Evolutionary conservation across 2,888 invertebrate species (phyloP).

Genomic region (Sepiola atlantica): DNA sequence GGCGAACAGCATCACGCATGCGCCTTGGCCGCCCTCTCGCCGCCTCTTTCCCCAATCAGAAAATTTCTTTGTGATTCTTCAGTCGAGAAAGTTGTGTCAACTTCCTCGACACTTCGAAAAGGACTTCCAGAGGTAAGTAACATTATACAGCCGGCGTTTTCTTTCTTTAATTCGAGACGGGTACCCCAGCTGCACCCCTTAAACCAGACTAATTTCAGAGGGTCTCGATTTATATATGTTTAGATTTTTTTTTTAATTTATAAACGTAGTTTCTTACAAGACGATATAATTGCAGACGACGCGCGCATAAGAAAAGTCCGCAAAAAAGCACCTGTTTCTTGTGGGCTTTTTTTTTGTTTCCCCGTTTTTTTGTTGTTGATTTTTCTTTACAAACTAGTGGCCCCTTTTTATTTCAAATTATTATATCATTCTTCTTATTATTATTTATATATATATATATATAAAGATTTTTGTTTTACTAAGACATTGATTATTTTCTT

Average conservation of each 20-base stretch:
- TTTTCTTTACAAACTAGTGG: not conserved
- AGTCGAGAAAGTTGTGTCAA: slow-evolving; percentile 37
- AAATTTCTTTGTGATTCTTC: slow-evolving; percentile 48
- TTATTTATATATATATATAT: not conserved
- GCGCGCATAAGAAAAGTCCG: not conserved
- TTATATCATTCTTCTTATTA: not conserved
- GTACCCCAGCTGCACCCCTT: not conserved
- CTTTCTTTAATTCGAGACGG: not conserved
- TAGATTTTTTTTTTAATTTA: not conserved
- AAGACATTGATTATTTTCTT: not conserved
- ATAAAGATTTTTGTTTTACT: not conserved
- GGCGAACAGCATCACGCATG: not conserved
- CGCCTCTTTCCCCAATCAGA: slow-evolving; percentile 39
- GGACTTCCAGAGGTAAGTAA: slow-evolving; percentile 36
- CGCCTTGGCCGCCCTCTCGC: not conserved
- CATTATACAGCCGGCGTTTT: not conserved
- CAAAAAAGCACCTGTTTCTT: slow-evolving; percentile 14
- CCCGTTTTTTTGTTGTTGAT: not conserved
- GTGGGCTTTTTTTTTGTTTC: not conserved
- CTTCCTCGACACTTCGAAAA: slow-evolving; percentile 36
- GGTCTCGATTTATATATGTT: not conserved
- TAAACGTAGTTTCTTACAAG: not conserved
- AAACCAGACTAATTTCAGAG: not conserved
- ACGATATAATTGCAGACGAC: not conserved
- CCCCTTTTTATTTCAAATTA: not conserved